Evolutionary conservation across 2,888 invertebrate genomes (phyloP), one percentile per base, ranked within the genome.

Genomic region (Diadegma fenestrale): DNA sequence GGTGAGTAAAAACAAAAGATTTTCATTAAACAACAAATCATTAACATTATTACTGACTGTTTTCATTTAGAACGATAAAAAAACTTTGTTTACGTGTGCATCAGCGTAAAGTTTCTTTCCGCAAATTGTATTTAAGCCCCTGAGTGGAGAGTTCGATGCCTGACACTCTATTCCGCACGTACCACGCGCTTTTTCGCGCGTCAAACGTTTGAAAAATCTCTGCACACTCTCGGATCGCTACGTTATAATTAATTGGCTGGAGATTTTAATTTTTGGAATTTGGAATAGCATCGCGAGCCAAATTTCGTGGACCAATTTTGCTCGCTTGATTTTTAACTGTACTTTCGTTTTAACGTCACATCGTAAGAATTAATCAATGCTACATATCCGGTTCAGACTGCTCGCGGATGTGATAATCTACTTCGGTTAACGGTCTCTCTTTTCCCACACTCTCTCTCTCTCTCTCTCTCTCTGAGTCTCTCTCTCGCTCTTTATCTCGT

Each of bases 331-430:
- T 68, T 66, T 66, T n/a, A 33, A 43, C 58, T 26, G 26, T 75
- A 80, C 81, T 75, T 66, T 75, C 68, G 61, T 81, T 81, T 33
- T 41, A 48, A 14, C 10, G 58, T 61, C 73, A 68, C 37, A 61
- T 41, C 37, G n/a, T 33, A 37, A 26, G 19, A 43, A 48, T 72
- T 58, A 41, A 61, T 79, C 64, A n/a, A 58, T 51, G 10, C 51
- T 37, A 77, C 73, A 79, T 78, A 68, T 83, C 83, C 83, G 79
- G 75, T 69, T 79, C 79, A 54, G 72, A 3, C 43, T 48, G 54
- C 33, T 77, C 63, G 78, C 83, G 79, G 83, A 79, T 83, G 83
- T 83, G 37, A 77, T 66, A 75, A 83, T 79, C 68, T 69, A 79
- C 69, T 75, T 83, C 19, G 63, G 61, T 79, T 79, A 83, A 79